Percentiles rank a stretch among this genome's conserved stretches.
Evolutionary conservation across 2,888 invertebrate genomes (phyloP).

Genomic region (Drosophila vallismaia): DNA sequence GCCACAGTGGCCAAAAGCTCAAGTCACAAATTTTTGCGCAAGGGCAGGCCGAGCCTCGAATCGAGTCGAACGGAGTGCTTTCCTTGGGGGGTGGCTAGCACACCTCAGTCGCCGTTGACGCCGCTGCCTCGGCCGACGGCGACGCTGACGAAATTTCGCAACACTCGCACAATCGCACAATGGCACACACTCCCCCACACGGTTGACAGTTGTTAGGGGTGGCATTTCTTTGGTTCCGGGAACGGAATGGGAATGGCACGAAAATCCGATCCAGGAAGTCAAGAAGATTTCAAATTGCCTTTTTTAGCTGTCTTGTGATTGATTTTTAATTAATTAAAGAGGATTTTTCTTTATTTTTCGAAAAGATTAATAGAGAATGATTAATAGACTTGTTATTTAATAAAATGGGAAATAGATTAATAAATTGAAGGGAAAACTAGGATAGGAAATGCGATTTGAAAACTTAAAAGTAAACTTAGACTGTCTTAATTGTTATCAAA

Average conservation of each 20-base stretch:
- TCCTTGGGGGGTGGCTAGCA: slow-evolving; percentile 46
- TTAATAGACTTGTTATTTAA: background rate
- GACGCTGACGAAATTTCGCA: slow-evolving; percentile 66
- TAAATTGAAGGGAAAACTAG: background rate
- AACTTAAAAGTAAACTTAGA: background rate
- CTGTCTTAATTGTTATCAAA: background rate
- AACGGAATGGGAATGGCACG: slow-evolving; percentile 23
- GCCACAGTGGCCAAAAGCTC: slow-evolving; percentile 63
- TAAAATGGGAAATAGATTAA: too few species aligned
- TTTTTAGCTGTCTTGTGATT: background rate
- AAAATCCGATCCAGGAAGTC: slow-evolving; percentile 11
- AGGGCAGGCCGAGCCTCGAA: slow-evolving; percentile 61
- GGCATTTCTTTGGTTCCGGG: slow-evolving; percentile 48
- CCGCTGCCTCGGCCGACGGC: slow-evolving; percentile 17
- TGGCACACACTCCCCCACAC: slow-evolving; percentile 29
- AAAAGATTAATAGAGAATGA: too few species aligned
- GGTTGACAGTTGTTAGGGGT: slow-evolving; percentile 63
- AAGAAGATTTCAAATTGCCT: background rate
- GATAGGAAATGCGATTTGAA: too few species aligned
- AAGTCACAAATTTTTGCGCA: slow-evolving; percentile 76
- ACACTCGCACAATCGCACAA: slow-evolving; percentile 62
- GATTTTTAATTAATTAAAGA: background rate
- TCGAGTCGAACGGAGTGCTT: slow-evolving; percentile 51
- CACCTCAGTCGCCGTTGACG: slow-evolving; percentile 14
- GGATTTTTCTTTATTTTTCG: background rate